Evolutionary conservation across 1,140 invertebrate genomes (phyloP).

Genomic region (Plutomurus gul): DNA sequence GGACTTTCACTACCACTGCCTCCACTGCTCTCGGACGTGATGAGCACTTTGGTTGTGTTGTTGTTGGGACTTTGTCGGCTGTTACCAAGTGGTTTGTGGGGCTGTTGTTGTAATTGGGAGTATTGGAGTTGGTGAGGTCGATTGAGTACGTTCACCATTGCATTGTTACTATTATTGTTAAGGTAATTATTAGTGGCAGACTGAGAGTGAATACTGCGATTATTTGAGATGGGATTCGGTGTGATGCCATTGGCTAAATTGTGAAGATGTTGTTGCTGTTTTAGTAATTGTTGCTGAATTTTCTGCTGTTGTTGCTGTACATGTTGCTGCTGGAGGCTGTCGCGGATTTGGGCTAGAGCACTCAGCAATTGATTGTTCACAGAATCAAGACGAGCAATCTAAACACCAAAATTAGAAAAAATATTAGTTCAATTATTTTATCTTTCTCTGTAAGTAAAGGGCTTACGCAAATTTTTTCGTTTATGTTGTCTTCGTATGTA

Average conservation of each 20-base stretch:
- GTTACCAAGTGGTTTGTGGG: background rate
- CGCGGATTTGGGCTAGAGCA: constrained; percentile 70
- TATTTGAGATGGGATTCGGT: constrained; percentile 30
- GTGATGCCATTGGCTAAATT: constrained; percentile 37
- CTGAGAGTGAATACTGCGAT: constrained; percentile 19
- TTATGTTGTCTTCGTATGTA: too few species aligned
- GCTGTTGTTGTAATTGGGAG: background rate
- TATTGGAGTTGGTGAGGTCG: constrained; percentile 6
- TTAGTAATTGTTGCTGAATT: constrained; percentile 44
- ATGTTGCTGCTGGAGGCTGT: constrained; percentile 54
- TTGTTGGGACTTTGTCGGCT: constrained; percentile 21
- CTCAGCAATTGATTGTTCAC: constrained; percentile 76
- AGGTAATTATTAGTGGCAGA: constrained; percentile 29
- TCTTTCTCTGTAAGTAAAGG: too few species aligned
- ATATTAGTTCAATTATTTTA: background rate
- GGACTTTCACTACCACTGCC: constrained; percentile 45
- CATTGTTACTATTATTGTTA: constrained; percentile 37
- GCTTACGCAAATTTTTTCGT: too few species aligned
- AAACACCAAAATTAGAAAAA: constrained; percentile 14
- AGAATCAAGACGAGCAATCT: constrained; percentile 66
- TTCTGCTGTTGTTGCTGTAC: constrained; percentile 50
- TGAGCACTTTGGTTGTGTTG: constrained; percentile 52
- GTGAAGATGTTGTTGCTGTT: constrained; percentile 50
- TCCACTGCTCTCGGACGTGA: constrained; percentile 49
- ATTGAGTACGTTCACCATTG: background rate